phyloP scores from a whole-genome alignment of 2,888 invertebrate species.

The Brachyptera risi region DNA sequence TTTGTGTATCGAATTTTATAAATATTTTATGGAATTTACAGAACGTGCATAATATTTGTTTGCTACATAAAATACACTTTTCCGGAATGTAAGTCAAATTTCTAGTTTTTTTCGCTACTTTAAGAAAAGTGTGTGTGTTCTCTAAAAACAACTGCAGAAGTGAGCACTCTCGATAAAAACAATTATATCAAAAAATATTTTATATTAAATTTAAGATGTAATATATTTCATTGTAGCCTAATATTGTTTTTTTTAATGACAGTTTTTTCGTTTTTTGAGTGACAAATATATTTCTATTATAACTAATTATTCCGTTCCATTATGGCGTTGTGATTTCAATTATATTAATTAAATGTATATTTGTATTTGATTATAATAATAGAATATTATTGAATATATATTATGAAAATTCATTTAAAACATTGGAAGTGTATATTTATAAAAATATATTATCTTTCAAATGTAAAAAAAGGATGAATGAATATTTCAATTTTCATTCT shows the following conservation, averaged over 20 bases:
- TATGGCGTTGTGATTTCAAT: constrained; percentile 28
- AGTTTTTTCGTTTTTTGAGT: constrained; percentile 12
- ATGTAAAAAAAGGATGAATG: too few species aligned
- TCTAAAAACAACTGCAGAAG: too few species aligned
- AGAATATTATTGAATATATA: constrained; percentile 11
- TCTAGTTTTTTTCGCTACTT: too few species aligned
- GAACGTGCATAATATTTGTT: too few species aligned
- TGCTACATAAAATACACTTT: too few species aligned
- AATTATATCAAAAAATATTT: constrained; percentile 17
- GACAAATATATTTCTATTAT: constrained; percentile 11
- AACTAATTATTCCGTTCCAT: constrained; percentile 27
- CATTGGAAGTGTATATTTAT: constrained; percentile 1
- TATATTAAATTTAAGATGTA: constrained; percentile 8
- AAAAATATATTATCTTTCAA: constrained; percentile 19
- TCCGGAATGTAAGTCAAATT: too few species aligned
- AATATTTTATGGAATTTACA: too few species aligned
- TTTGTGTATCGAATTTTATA: too few species aligned
- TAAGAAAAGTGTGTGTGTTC: too few species aligned
- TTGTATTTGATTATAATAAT: constrained; percentile 24
- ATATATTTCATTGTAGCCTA: background rate
- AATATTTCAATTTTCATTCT: too few species aligned
- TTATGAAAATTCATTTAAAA: background rate
- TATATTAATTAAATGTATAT: constrained; percentile 25
- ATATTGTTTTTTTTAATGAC: background rate
- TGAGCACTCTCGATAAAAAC: too few species aligned